Evolutionary conservation across 2,797 vertebrate genomes (phyloP).

Genomic region (Valencia hispanica): DNA sequence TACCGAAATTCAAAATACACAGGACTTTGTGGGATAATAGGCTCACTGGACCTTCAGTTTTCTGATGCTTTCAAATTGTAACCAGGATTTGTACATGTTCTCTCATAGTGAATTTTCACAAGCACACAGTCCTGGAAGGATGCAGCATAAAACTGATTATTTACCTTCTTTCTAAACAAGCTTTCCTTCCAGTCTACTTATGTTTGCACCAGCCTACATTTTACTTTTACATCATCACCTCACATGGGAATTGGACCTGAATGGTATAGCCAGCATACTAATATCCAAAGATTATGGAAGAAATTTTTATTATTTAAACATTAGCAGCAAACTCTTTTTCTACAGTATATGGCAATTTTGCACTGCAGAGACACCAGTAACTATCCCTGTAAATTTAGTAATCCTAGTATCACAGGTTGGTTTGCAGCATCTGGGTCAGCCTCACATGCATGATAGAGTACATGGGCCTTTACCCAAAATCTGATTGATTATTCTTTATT

Average conservation of each 20-base stretch:
- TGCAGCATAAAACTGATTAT: neutral
- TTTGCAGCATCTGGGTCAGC: no score
- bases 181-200: neutral
- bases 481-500: no score
- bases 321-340: no score
- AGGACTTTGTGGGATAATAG: constrained; percentile 37
- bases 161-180: neutral
- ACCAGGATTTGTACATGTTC: constrained; percentile 14
- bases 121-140: neutral
- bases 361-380: no score
- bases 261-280: neutral
- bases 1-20: constrained; percentile 47
- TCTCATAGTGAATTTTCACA: neutral
- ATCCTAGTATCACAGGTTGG: no score
- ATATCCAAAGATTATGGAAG: neutral
- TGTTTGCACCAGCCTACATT: no score
- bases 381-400: no score
- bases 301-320: neutral
- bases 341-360: no score
- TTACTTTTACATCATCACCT: no score
- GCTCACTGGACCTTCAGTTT: constrained; percentile 30
- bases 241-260: neutral
- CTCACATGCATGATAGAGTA: no score
- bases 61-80: constrained; percentile 23
- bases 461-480: no score